Conservation (phyloP, 2,113 vertebrate genomes). For the Myotis lucifugus region DNA sequence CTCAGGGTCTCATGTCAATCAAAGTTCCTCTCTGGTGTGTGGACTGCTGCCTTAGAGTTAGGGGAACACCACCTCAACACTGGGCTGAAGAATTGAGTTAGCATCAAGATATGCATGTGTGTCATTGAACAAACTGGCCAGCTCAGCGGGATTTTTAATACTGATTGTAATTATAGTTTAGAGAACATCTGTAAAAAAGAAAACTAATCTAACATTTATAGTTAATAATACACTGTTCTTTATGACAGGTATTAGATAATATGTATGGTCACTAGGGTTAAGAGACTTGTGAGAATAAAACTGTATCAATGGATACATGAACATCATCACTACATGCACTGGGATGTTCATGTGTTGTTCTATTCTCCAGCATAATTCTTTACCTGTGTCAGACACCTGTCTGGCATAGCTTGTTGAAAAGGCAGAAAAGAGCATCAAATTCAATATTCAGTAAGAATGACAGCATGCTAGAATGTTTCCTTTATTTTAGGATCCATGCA, state of each 20-base stretch:
- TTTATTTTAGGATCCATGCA: not conserved
- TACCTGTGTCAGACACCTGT: not conserved
- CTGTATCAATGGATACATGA: not conserved
- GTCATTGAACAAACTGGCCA: not conserved
- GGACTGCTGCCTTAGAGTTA: not conserved
- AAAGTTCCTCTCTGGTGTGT: not conserved
- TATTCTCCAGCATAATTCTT: not conserved
- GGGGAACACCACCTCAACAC: too few species aligned
- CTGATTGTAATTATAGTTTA: not conserved
- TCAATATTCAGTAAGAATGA: not conserved
- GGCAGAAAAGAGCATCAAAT: conserved; percentile 8
- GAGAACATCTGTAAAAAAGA: not conserved
- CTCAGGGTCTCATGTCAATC: not conserved
- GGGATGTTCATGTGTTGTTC: not conserved
- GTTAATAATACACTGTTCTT: not conserved
- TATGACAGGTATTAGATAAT: not conserved
- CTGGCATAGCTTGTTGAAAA: not conserved
- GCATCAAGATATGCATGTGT: not conserved
- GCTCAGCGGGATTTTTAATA: not conserved
- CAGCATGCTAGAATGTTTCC: not conserved
- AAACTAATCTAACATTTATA: not conserved
- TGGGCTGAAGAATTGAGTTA: not conserved
- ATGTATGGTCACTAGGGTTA: not conserved
- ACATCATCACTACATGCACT: not conserved
- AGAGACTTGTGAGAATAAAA: not conserved